A percentile compares a stretch with the other conserved stretches of the same genome.
phyloP scores from a whole-genome alignment of 1,140 invertebrate genomes.

The Lasioglossum albipes region DNA sequence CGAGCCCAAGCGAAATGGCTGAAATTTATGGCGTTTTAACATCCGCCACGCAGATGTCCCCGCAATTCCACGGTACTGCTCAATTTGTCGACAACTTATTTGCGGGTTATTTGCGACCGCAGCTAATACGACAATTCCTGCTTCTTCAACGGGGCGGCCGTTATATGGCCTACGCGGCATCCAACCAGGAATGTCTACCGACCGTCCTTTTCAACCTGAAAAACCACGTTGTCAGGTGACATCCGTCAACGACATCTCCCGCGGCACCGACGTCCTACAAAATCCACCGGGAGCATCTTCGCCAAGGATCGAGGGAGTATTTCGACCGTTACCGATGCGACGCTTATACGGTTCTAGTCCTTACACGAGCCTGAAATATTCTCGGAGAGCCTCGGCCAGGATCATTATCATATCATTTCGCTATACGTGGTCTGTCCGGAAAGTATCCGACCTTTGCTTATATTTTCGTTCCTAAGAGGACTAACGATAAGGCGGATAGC shows the following conservation, averaged over 20 bases:
- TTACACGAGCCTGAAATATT: too few species aligned
- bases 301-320: too few species aligned
- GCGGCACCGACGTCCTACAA: neutral
- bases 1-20: neutral
- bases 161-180: neutral
- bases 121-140: constrained; percentile 12
- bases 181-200: neutral
- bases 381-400: too few species aligned
- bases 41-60: constrained; percentile 7
- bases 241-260: neutral
- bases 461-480: too few species aligned
- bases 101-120: constrained; percentile 13
- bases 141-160: constrained; percentile 2
- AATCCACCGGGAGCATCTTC: neutral
- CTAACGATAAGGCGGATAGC: too few species aligned
- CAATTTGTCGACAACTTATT: constrained; percentile 18
- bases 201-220: neutral
- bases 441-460: too few species aligned
- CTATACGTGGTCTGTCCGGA: too few species aligned
- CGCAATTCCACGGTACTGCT: constrained; percentile 9
- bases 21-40: constrained; percentile 8
- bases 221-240: neutral
- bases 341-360: too few species aligned
- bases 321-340: too few species aligned
- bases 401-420: too few species aligned